Conservation (phyloP, 2,797 vertebrate species). For the Denticeps clupeoides region DNA sequence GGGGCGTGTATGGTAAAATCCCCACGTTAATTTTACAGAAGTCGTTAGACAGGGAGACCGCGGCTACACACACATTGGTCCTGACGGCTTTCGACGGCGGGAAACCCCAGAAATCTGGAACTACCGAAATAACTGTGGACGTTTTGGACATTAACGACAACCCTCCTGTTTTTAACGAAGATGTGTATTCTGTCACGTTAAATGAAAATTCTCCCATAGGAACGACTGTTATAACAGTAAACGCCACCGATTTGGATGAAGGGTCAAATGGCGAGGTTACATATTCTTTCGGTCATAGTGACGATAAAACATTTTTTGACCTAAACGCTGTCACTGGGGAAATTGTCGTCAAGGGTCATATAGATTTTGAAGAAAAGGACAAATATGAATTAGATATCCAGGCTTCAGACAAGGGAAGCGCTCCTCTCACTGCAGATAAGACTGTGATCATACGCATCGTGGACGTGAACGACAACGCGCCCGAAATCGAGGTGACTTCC, state of each 20-base stretch:
- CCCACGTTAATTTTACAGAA: slow-evolving; percentile 37
- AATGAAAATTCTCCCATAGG: slow-evolving; percentile 34
- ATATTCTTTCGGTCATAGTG: slow-evolving; percentile 42
- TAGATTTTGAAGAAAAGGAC: slow-evolving; percentile 39
- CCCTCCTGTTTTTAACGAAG: slow-evolving; percentile 40
- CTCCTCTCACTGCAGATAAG: slow-evolving; percentile 27
- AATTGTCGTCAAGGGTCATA: slow-evolving; percentile 18
- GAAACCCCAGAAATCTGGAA: slow-evolving; percentile 29
- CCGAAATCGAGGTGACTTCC: slow-evolving; percentile 62
- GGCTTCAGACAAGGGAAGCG: slow-evolving; percentile 36
- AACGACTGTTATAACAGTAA: slow-evolving; percentile 30
- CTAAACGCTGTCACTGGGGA: slow-evolving; percentile 36
- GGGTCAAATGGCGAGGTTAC: slow-evolving; percentile 35
- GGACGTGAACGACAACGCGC: slow-evolving; percentile 50
- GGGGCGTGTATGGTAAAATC: slow-evolving; percentile 37
- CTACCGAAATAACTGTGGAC: slow-evolving; percentile 26
- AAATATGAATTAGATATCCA: slow-evolving; percentile 41
- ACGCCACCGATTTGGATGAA: slow-evolving; percentile 42
- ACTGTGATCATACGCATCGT: slow-evolving; percentile 30
- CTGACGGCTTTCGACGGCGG: slow-evolving; percentile 38
- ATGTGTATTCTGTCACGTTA: slow-evolving; percentile 37
- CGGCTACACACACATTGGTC: not conserved
- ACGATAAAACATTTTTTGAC: slow-evolving; percentile 36
- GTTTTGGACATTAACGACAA: slow-evolving; percentile 62
- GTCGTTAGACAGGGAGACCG: slow-evolving; percentile 31